Base-by-base conservation (phyloP, 2,113 vertebrate genomes). In the Apistogramma diplotaenia region DNA sequence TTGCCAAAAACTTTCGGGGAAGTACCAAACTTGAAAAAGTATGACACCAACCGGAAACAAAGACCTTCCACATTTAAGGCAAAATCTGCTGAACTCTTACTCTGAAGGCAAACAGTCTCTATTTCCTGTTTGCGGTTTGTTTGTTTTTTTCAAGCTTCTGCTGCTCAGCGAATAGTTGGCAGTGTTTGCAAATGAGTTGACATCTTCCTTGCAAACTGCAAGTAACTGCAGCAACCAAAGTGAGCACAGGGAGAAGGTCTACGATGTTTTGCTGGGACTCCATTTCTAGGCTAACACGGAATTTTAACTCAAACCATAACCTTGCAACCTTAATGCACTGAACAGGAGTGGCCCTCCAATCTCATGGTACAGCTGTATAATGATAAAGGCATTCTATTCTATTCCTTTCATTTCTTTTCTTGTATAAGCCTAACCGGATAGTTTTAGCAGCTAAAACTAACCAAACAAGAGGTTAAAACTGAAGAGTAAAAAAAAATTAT, bases 381-480 rank as follows among this genome's bases (percentile, higher is more conserved):
- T n/a, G n/a, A n/a, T n/a, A n/a, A n/a, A n/a, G n/a, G n/a, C n/a
- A n/a, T n/a, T n/a, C n/a, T n/a, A n/a, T n/a, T n/a, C n/a, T n/a
- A n/a, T n/a, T n/a, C n/a, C n/a, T n/a, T n/a, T n/a, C n/a, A n/a
- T n/a, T n/a, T n/a, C n/a, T n/a, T n/a, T n/a, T n/a, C 33, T 35
- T 9, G 2, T 35, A 8, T 35, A 35, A 8, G 9, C 58, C 58
- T 61, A 60, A 60, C 18, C 29, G 6, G 21, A 19, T 19, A 61
- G 21, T 37, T 61, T 61, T 8, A 2, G 37, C 35, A 33, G 19
- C 58, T 16, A 62, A 40, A 12, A 21, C 12, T 1, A 23, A 40
- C 60, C n/a, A 40, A 40, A 62, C 23, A 40, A 7, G 35, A 62
- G 12, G 19, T 23, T 0, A 62, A 40, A 21, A 0, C 11, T 37